Percentiles rank a stretch among this genome's conserved stretches.
Evolutionary conservation across 2,113 vertebrate species (phyloP).

Genomic region (Eonycteris spelaea): DNA sequence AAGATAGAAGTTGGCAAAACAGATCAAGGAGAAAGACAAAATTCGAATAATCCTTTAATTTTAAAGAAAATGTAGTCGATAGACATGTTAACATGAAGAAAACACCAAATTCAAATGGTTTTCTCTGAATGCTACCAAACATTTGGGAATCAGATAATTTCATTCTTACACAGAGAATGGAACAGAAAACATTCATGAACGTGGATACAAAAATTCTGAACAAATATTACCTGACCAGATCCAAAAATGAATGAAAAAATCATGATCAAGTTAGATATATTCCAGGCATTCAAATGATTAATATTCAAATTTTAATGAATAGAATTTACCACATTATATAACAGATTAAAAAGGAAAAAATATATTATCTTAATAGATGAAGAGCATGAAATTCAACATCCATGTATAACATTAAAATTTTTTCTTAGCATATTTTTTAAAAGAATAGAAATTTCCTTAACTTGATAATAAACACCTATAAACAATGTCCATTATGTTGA

Average conservation of each 20-base stretch:
- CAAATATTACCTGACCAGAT: not conserved
- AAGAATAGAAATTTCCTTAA: not conserved
- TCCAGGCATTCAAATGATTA: not conserved
- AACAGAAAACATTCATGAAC: not conserved
- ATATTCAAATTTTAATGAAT: not conserved
- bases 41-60: not conserved
- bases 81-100: not conserved
- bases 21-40: not conserved
- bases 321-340: not conserved
- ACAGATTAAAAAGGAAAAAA: not conserved
- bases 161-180: not conserved
- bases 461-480: not conserved
- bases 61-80: not conserved
- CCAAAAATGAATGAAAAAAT: not conserved
- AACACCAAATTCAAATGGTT: not conserved
- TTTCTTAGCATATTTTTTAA: not conserved
- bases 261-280: not conserved
- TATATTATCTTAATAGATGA: not conserved
- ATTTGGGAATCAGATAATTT: not conserved
- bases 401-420: not conserved
- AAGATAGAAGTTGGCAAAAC: not conserved
- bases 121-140: not conserved
- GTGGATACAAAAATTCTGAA: not conserved
- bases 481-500: not conserved
- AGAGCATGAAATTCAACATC: not conserved